Percentiles rank a stretch among this genome's conserved stretches.
Evolutionary conservation across 2,113 vertebrate genomes (phyloP).

Genomic region (Cyphomyrus plagiostoma): DNA sequence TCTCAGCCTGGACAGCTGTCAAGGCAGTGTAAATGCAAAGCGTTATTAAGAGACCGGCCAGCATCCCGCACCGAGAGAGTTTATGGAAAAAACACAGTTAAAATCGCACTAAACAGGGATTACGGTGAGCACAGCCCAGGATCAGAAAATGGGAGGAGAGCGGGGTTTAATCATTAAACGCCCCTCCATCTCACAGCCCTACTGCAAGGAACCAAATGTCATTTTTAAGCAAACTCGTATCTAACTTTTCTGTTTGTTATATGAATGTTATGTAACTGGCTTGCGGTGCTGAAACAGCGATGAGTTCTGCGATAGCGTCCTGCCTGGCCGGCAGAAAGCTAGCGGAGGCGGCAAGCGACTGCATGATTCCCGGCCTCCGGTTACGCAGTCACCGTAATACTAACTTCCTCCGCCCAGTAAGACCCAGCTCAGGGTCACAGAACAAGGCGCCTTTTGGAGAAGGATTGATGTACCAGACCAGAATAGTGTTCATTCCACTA

Average conservation of each 20-base stretch:
- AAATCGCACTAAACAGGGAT: slow-evolving; percentile 52
- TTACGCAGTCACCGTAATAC: neutral
- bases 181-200: slow-evolving; percentile 31
- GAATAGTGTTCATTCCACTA: neutral
- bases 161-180: slow-evolving; percentile 56
- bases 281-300: neutral
- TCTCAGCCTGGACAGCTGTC: neutral
- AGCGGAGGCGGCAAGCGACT: neutral
- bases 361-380: neutral
- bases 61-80: slow-evolving; percentile 54
- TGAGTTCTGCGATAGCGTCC: neutral
- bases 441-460: neutral
- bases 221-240: neutral
- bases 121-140: slow-evolving; percentile 40
- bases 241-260: neutral
- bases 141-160: neutral
- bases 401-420: neutral
- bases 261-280: neutral
- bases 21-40: neutral
- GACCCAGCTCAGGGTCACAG: neutral
- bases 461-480: neutral
- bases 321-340: neutral
- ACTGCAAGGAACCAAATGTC: neutral
- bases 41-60: slow-evolving; percentile 48
- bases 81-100: slow-evolving; percentile 34